Base-by-base conservation (phyloP, 2,797 vertebrate species). In the Enteromius radiatus region DNA sequence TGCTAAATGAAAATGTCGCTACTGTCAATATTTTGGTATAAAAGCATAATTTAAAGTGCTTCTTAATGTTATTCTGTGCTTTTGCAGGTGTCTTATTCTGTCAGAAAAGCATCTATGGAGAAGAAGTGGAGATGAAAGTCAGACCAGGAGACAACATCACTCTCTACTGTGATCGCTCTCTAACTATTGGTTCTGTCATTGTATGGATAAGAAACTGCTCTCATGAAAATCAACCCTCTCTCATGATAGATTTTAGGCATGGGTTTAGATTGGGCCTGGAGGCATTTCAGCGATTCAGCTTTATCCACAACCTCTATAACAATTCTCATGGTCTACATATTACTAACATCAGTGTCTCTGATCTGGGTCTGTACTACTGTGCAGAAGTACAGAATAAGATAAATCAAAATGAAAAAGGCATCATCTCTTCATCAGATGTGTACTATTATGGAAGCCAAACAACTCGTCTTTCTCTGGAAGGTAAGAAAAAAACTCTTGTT, bases 351-450 rank as follows among this genome's bases (percentile, higher is more conserved):
- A 74, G 80, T 17, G 75, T 52, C 4, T 68, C 67, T 75, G 87
- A 90, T 76, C 31, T 79, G 82, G 89, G 89, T 9, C 47, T 86
- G 15, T 90, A 86, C 80, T 89, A 84, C 61, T 90, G 88, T 82
- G 79, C 10, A 8, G 5, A 49, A 21, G 0, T 1, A 2, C 52
- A 63, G 61, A 73, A 0, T 3, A 69, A 33, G 0, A 0, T 59
- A 47, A 1, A 1, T 6, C 0, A 74, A 0, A 0, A 82, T 71
- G 11, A 15, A 43, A 15, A 36, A 3, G 65, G 64, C 3, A 31
- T 63, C 5, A 1, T 49, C 6, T 15, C 3, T 6, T 0, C 2
- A 63, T 31, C 6, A 0, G 0, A 5, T 0, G n/a, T 70, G 14
- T 47, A 56, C 38, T 2, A 14, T 9, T 52, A 73, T 76, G 71